Evolutionary conservation across 2,797 vertebrate species (phyloP).

Genomic region (Siniperca undulata): DNA sequence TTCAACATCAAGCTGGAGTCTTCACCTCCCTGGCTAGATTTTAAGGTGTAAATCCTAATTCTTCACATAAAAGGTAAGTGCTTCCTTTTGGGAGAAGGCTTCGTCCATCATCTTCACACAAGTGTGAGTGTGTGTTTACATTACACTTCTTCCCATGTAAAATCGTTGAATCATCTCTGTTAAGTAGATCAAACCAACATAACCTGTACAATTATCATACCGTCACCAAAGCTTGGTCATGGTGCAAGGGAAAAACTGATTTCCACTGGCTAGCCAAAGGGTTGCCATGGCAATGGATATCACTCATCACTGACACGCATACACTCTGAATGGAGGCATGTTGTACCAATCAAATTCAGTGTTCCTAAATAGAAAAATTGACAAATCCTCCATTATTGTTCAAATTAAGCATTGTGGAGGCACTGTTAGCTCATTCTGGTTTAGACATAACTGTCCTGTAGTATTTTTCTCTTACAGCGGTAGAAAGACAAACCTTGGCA

Average conservation of each 20-base stretch:
- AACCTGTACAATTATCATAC: constrained; percentile 11
- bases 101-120: constrained; percentile 18
- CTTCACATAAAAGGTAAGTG: background rate
- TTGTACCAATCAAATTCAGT: background rate
- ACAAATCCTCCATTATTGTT: background rate
- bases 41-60: background rate
- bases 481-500: background rate
- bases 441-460: background rate
- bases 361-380: background rate
- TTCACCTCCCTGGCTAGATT: background rate
- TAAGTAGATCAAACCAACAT: background rate
- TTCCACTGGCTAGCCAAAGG: constrained; percentile 8
- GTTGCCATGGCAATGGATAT: constrained; percentile 19
- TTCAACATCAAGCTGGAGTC: background rate
- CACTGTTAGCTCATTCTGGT: background rate
- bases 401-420: constrained; percentile 1
- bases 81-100: background rate
- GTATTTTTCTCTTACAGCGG: background rate
- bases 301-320: background rate
- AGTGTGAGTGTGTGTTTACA: background rate
- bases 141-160: background rate
- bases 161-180: background rate
- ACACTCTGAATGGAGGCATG: constrained; percentile 6
- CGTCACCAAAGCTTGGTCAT: constrained; percentile 19
- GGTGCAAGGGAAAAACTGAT: background rate